Conservation (phyloP, 92 coral and sea anemone species). For the Blastomussa wellsi region DNA sequence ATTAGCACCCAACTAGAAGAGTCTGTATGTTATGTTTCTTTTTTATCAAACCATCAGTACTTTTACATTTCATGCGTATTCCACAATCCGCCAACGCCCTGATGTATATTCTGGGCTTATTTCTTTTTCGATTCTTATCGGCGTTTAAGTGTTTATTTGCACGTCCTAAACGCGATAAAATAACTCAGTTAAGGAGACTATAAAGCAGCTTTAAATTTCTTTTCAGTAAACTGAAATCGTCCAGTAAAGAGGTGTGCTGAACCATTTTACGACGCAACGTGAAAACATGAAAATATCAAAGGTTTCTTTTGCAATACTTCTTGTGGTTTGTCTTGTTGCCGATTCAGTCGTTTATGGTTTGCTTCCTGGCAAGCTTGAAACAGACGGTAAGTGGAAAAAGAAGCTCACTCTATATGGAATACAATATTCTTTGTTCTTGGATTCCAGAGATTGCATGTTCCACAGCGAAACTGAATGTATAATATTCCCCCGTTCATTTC, state of each 20-base stretch:
- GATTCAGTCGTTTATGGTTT: neutral
- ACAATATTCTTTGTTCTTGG: too few species aligned
- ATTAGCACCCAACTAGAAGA: neutral
- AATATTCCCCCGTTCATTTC: neutral
- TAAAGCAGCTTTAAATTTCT: neutral
- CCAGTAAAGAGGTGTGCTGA: neutral
- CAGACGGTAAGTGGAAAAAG: neutral
- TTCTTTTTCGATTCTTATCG: neutral
- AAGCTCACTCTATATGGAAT: neutral
- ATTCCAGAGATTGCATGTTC: neutral
- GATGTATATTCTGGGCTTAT: neutral
- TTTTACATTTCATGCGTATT: neutral
- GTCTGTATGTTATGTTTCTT: neutral
- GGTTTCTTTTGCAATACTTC: neutral
- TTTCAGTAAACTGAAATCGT: neutral
- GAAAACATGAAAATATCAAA: neutral
- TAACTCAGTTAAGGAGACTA: neutral
- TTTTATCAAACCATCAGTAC: neutral
- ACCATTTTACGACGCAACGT: neutral
- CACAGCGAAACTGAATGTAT: neutral
- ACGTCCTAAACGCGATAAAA: neutral
- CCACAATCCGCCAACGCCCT: neutral
- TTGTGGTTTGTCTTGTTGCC: neutral
- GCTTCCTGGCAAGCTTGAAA: neutral
- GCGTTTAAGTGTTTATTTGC: neutral